Base-by-base conservation (phyloP, 2,113 vertebrate species). In the Hippocampus guttulatus region DNA sequence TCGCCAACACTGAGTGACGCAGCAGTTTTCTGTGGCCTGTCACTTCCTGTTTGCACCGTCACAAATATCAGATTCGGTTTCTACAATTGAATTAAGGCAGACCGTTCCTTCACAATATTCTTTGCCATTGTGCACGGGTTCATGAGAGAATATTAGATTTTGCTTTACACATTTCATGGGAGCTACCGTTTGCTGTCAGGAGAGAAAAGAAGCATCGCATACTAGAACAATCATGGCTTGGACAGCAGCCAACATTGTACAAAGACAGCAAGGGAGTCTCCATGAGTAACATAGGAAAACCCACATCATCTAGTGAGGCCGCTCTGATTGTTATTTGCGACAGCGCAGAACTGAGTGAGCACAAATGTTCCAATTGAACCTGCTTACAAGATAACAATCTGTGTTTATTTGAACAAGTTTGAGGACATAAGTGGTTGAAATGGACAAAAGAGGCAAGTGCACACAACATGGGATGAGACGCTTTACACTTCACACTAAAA, bases 211-310 rank as follows among this genome's bases (percentile, higher is more conserved):
- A 40, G 27, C 75, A 72, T 76, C 64, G 64, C 71, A 62, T 74
- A 64, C 60, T 5, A 23, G 23, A 23, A 68, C 73, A 70, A 2
- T 74, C 64, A 66, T 40, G 1, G 45, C 72, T 70, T 81, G 79
- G 75, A 69, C 49, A 70, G 52, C 33, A 70, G 68, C 74, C 77
- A 81, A 58, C 61, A 78, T 79, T 81, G 71, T 30, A 3, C 30
- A 30, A 30, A 30, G 30, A 30, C 30, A 30, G 30, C 30, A 30
- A 30, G 30, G 30, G 30, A 30, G 30, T 30, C 30, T 30, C 30
- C 30, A 30, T 30, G 30, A 30, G 30, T 30, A 30, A 30, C 30
- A 30, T 27, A 27, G 3, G 30, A 30, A 30, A 30, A 30, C 30
- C 30, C 30, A 30, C 30, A 30, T 30, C 30, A 30, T 30, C 30